Conservation (phyloP, 2,797 vertebrate species). For the Lepilemur ruficaudatus region DNA sequence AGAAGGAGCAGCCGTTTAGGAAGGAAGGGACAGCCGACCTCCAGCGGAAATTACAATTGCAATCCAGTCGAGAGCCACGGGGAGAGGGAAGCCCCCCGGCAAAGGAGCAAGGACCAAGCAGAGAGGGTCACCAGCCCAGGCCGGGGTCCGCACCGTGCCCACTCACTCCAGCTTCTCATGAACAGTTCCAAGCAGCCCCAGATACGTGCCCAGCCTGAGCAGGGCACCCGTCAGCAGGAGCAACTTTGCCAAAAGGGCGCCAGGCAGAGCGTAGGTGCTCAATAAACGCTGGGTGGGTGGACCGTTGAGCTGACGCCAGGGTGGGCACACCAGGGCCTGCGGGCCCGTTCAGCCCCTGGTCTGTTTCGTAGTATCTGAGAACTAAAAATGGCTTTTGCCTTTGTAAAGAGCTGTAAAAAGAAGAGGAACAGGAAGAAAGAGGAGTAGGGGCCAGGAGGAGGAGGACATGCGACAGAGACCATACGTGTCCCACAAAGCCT, state of each 20-base stretch:
- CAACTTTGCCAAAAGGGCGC: neutral
- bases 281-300: neutral
- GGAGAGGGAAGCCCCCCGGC: no score
- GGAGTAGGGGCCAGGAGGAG: neutral
- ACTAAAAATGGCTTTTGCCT: neutral
- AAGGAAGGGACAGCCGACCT: neutral
- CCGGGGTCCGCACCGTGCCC: rapidly evolving
- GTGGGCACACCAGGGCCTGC: neutral
- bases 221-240: neutral
- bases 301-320: neutral
- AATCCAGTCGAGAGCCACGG: neutral
- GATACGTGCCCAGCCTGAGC: neutral
- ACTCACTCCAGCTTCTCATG: neutral
- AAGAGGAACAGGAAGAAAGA: neutral
- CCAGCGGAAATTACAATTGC: neutral
- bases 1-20: neutral
- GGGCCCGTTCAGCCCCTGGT: neutral
- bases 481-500: neutral
- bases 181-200: neutral
- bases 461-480: neutral
- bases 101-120: rapidly evolving
- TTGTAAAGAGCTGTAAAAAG: neutral
- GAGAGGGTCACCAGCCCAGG: neutral
- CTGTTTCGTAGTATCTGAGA: neutral
- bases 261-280: neutral